Base-by-base conservation (phyloP, 37 sponge, comb jelly and placozoan genomes). In the Petrosia ficiformis region DNA sequence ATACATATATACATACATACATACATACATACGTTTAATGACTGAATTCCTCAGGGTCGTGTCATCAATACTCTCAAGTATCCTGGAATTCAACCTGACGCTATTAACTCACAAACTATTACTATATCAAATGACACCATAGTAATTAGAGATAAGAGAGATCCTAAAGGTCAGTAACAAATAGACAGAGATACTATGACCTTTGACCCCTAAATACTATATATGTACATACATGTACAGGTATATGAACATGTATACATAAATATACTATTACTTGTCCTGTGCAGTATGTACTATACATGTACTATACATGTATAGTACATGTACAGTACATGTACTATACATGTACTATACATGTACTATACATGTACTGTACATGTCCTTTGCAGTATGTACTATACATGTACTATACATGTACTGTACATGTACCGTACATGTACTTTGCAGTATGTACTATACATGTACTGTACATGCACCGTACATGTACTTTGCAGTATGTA, bases 91-190 rank as follows among this genome's bases (percentile, higher is more conserved):
- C 31, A 37, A 24, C 37, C 83, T 2, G 89, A 81, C 57, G 30
- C 86, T 25, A 84, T 97, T 61, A 88, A 73, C 41, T n/a, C 44
- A 35, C 86, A 85, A 42, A 86, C 68, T 0, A 73, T 88, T 14
- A 70, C 89, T 0, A 25, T 97, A 42, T 80, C 86, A 32, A 78
- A 60, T 64, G 97, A 97, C 75, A 91, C 90, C 1, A 65, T 97
- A 0, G 94, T 77, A 26, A 48, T 94, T 0, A 81, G 83, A 61
- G 90, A 93, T 71, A 71, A 67, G 33, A 82, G 87, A 44, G 90
- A 97, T 74, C 92, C 77, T 42, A 90, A 90, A 86, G 71, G 97
- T 97, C 61, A 29, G 73, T 57, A 40, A 48, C 54, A 48, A 8
- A 48, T 14, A 48, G 14, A 48, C 54, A 48, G 14, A 48, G 14